These are phyloP conservation scores for Aplocera efformata DNA, from an alignment of 2,888 invertebrate genomes.

Conservation along the genomic window DNA sequence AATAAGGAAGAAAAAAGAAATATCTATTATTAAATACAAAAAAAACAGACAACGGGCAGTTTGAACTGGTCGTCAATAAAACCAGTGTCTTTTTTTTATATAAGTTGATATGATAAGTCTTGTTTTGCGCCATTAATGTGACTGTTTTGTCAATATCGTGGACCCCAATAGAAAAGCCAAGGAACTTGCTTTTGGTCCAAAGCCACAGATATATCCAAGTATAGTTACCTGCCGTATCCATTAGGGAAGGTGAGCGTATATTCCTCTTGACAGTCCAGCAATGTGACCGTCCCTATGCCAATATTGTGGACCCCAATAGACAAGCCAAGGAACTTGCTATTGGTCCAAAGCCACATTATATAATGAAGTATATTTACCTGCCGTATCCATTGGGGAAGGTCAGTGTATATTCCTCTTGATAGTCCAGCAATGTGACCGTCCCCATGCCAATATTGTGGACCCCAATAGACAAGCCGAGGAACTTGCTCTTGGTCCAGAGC, in stretches of 20 bases:
- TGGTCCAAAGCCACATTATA: slow-evolving; percentile 99
- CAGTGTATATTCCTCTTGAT: slow-evolving; percentile 95
- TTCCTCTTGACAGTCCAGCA: slow-evolving; percentile 94
- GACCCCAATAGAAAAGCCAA: slow-evolving; percentile 98
- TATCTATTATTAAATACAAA: no score
- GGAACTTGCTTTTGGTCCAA: slow-evolving; percentile 99
- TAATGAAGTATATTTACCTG: no score
- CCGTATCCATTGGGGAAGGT: slow-evolving; percentile 99
- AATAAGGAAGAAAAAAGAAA: no score
- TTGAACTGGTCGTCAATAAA: no score
- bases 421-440: slow-evolving; percentile 92
- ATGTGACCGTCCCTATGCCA: slow-evolving; percentile 94
- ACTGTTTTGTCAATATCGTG: slow-evolving; percentile 97
- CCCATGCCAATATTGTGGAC: slow-evolving; percentile 98
- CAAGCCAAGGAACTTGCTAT: slow-evolving; percentile 98
- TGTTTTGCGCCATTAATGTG: slow-evolving; percentile 92
- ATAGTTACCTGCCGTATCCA: slow-evolving; percentile 96
- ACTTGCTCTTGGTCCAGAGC: slow-evolving; percentile 99
- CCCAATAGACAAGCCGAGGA: slow-evolving; percentile 98
- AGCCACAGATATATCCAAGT: no score
- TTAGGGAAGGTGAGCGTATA: slow-evolving; percentile 98
- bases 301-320: slow-evolving; percentile 99
- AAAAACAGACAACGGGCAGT: background rate
- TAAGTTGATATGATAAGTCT: no score
- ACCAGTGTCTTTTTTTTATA: no score